phyloP scores from a whole-genome alignment of 1,140 invertebrate genomes.

The Pachyrhynchus sulphureomaculatus region DNA sequence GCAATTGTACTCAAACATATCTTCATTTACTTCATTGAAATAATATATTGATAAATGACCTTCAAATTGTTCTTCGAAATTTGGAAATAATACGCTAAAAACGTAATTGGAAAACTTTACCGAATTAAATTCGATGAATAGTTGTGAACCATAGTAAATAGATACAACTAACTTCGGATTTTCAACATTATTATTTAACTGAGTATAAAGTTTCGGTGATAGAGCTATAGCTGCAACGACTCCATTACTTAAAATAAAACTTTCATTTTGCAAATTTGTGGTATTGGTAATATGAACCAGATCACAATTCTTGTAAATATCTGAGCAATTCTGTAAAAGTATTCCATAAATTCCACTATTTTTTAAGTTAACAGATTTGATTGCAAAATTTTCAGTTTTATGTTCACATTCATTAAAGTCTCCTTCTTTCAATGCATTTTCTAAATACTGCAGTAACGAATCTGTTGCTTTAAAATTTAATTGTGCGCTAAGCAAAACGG shows the following conservation, averaged over 20 bases:
- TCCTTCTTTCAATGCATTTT: conserved; percentile 2
- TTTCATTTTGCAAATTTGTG: background rate
- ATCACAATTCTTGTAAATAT: background rate
- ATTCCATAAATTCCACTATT: background rate
- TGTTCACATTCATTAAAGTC: background rate
- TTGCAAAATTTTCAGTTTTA: conserved; percentile 5
- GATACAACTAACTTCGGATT: conserved; percentile 14
- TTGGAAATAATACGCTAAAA: conserved; percentile 18
- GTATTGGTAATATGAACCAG: background rate
- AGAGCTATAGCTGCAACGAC: conserved; percentile 8
- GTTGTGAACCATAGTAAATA: conserved; percentile 17
- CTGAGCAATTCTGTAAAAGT: conserved; percentile 6
- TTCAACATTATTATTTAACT: conserved; percentile 7
- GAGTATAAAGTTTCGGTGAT: conserved; percentile 5
- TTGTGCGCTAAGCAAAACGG: conserved; percentile 20
- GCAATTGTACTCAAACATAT: conserved; percentile 9
- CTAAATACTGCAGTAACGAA: conserved; percentile 3
- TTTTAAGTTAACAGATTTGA: background rate
- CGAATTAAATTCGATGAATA: conserved; percentile 7
- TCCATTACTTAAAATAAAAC: background rate
- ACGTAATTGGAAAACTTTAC: conserved; percentile 6
- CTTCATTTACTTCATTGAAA: background rate
- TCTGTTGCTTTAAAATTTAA: conserved; percentile 28
- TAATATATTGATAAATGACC: conserved; percentile 20
- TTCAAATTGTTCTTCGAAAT: conserved; percentile 4